These are phyloP conservation scores for Malaclemys terrapin DNA, from an alignment of 2,113 vertebrate species.

Conservation along the genomic window DNA sequence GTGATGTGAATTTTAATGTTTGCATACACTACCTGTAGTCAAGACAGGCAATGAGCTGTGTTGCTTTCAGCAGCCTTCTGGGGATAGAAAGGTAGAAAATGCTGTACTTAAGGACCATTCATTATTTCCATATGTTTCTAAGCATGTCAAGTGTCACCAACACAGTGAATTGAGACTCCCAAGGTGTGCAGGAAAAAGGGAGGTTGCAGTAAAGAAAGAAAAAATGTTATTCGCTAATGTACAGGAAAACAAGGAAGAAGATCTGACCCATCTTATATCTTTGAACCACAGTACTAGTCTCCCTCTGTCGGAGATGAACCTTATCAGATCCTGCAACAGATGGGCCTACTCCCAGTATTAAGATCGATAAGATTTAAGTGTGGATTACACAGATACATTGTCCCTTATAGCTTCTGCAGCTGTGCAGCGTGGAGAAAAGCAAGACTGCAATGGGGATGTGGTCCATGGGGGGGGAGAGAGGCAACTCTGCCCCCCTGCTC, in stretches of 20 bases:
- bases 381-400: not conserved
- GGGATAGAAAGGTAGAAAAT: constrained; percentile 24
- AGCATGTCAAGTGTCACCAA: constrained; percentile 32
- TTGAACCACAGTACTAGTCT: not conserved
- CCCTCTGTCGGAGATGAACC: not conserved
- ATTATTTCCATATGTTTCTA: constrained; percentile 55
- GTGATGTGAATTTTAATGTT: constrained; percentile 33
- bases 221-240: not conserved
- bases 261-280: not conserved
- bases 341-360: not conserved
- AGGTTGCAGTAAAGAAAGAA: not conserved
- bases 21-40: not conserved
- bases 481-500: too few species aligned
- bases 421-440: not conserved
- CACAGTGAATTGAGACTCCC: not conserved
- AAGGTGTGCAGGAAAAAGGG: not conserved
- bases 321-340: not conserved
- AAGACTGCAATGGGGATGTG: not conserved
- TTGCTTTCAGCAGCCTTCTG: constrained; percentile 26
- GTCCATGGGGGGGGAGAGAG: not conserved
- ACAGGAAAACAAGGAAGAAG: not conserved
- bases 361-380: not conserved
- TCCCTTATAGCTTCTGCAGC: not conserved
- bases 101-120: not conserved
- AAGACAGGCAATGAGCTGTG: not conserved